A percentile compares a stretch with the other conserved stretches of the same genome.
Conservation (phyloP, 1,140 invertebrate genomes). For the Euwallacea similis region DNA sequence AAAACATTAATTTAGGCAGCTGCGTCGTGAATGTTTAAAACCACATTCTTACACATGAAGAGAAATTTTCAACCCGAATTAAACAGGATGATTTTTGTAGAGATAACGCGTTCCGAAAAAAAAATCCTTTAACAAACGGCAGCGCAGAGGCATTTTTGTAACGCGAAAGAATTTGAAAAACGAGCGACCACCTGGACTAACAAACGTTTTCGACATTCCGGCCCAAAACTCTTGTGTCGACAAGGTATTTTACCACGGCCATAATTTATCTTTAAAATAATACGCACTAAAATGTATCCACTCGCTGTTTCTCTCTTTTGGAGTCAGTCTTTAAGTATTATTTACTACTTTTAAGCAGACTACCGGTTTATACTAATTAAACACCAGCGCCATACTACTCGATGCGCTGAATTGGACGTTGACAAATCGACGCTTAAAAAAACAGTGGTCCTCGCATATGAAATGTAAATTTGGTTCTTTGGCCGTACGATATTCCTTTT, state of each 20-base stretch:
- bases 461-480: constrained; percentile 19
- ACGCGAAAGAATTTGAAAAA: constrained; percentile 31
- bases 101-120: constrained; percentile 2
- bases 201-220: constrained; percentile 25
- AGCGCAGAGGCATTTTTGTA: constrained; percentile 11
- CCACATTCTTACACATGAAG: not conserved
- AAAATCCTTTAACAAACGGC: constrained; percentile 1
- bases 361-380: constrained; percentile 9
- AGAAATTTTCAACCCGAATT: not conserved
- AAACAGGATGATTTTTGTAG: not conserved
- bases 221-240: constrained; percentile 16
- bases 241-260: constrained; percentile 13
- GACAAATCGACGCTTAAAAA: constrained; percentile 13
- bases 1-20: too few relatives aligned
- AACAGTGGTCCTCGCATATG: constrained; percentile 17
- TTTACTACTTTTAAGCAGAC: not conserved
- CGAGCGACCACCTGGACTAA: constrained; percentile 22
- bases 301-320: too few relatives aligned
- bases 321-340: not conserved
- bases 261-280: constrained; percentile 16
- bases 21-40: too few relatives aligned
- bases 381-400: not conserved
- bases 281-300: not conserved
- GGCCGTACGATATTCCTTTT: constrained; percentile 18
- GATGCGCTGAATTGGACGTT: not conserved